These are phyloP conservation scores for Buphagus erythrorhynchus DNA, from an alignment of 2,797 vertebrate species.

Conservation along the genomic window DNA sequence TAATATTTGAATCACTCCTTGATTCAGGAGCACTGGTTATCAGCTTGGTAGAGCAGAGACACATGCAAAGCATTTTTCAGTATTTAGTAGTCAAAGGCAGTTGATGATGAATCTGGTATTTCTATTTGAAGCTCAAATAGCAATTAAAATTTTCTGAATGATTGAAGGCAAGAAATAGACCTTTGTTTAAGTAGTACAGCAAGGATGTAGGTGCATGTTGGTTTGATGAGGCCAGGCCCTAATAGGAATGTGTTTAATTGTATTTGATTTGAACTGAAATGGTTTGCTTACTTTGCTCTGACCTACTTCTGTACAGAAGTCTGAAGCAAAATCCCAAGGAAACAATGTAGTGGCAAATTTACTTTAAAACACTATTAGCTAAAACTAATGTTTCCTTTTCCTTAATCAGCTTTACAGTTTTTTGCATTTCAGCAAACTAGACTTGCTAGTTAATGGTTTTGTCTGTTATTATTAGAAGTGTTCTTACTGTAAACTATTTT, in stretches of 20 bases:
- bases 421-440: background rate
- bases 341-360: background rate
- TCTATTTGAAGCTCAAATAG: background rate
- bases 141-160: background rate
- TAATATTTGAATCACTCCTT: background rate
- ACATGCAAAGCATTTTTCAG: background rate
- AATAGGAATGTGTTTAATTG: background rate
- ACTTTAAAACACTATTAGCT: slow-evolving; percentile 19
- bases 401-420: background rate
- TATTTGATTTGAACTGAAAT: background rate
- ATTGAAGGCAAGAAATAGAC: background rate
- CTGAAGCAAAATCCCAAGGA: background rate
- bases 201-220: background rate
- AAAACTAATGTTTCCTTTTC: slow-evolving; percentile 38
- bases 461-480: background rate
- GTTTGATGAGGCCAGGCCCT: background rate
- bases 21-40: background rate
- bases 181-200: slow-evolving; percentile 1
- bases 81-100: background rate
- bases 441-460: background rate
- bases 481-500: background rate
- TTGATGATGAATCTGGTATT: background rate
- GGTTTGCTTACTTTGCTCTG: background rate
- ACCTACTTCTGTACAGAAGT: background rate
- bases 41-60: background rate